Evolutionary conservation across 2,797 vertebrate genomes (phyloP).

Genomic region (Neopelma chrysocephalum): DNA sequence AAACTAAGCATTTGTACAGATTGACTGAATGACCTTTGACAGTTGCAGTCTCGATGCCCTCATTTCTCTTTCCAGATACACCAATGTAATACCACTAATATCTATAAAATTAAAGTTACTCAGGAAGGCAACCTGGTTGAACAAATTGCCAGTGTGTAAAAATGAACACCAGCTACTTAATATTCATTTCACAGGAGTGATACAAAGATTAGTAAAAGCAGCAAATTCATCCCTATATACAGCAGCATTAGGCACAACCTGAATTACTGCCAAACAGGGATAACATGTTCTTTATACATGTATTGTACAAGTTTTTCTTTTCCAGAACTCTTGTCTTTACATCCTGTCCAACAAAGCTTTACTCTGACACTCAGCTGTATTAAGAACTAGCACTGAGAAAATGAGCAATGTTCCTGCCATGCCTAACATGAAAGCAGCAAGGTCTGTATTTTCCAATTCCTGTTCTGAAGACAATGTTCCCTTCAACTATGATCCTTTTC

Average conservation of each 20-base stretch:
- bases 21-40: not conserved
- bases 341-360: not conserved
- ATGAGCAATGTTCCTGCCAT: not conserved
- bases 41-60: not conserved
- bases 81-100: not conserved
- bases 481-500: not conserved
- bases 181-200: not conserved
- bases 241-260: rapidly evolving
- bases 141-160: not conserved
- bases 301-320: not conserved
- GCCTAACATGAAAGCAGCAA: not conserved
- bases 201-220: not conserved
- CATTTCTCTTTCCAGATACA: not conserved
- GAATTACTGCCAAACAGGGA: not conserved
- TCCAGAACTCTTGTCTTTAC: not conserved
- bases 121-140: not conserved
- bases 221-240: not conserved
- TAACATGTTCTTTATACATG: not conserved
- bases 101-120: not conserved
- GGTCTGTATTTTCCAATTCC: not conserved
- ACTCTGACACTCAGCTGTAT: not conserved
- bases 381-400: not conserved
- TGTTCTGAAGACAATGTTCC: not conserved
- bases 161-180: not conserved
- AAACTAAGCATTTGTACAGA: not conserved